Percentiles rank a stretch among this genome's conserved stretches.
Evolutionary conservation across 2,888 invertebrate genomes (phyloP).

Genomic region (Rhopalosiphum nymphaeae): DNA sequence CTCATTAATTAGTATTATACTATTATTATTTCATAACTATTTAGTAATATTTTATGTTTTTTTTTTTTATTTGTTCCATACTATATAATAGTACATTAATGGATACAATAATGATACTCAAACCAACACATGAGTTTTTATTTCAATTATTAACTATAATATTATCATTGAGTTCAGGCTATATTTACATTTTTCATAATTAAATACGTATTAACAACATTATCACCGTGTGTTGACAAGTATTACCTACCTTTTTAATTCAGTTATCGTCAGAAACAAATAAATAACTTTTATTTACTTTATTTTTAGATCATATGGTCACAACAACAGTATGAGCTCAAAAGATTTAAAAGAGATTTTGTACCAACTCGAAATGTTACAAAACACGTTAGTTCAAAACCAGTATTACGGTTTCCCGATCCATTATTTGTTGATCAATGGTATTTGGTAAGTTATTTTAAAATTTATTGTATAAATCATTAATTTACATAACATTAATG

Average conservation of each 20-base stretch:
- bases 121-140: background rate
- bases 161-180: background rate
- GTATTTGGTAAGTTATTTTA: conserved; percentile 87
- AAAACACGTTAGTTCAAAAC: background rate
- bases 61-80: background rate
- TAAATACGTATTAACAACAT: background rate
- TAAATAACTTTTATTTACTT: background rate
- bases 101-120: background rate
- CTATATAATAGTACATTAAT: background rate
- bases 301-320: conserved; percentile 52
- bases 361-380: conserved; percentile 7
- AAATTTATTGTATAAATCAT: background rate
- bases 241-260: background rate
- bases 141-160: background rate
- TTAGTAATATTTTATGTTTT: background rate
- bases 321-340: conserved; percentile 55
- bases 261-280: background rate
- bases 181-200: background rate
- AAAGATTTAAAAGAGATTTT: conserved; percentile 57
- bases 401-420: conserved; percentile 76
- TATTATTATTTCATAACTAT: background rate
- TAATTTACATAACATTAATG: background rate
- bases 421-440: conserved; percentile 96
- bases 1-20: background rate
- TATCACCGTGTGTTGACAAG: background rate